Evolutionary conservation across 1,140 invertebrate genomes (phyloP).

Genomic region (Drosophila insularis): DNA sequence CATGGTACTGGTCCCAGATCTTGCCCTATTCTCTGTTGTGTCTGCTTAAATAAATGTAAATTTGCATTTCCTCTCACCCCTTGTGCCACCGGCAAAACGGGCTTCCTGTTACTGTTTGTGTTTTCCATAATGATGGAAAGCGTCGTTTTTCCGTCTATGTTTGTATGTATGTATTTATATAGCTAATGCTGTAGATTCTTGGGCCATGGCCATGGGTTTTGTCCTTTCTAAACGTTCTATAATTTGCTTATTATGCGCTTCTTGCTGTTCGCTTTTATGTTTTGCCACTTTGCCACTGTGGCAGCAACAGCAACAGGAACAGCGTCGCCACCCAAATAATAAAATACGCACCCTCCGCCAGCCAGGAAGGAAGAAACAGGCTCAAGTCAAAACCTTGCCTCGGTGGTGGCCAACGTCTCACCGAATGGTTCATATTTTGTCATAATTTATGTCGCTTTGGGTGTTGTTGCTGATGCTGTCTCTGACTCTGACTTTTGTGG

Average conservation of each 20-base stretch:
- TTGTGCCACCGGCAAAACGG: neutral
- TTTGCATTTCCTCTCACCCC: constrained; percentile 40
- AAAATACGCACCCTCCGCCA: constrained; percentile 58
- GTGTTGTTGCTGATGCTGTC: constrained; percentile 67
- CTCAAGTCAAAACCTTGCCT: constrained; percentile 42
- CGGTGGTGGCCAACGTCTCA: constrained; percentile 4
- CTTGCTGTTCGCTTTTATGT: constrained; percentile 73
- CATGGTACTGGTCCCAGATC: too few relatives aligned
- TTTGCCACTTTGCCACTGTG: constrained; percentile 53
- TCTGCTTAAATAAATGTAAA: constrained; percentile 69
- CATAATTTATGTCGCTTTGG: constrained; percentile 79
- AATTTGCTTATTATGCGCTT: constrained; percentile 78
- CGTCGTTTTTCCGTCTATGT: neutral
- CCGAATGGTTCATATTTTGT: constrained; percentile 69
- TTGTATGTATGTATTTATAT: too few relatives aligned
- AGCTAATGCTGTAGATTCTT: neutral
- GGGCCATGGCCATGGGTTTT: constrained; percentile 17
- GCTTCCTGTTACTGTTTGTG: constrained; percentile 5
- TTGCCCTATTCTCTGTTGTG: neutral
- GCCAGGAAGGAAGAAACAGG: constrained; percentile 19
- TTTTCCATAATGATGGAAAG: constrained; percentile 3
- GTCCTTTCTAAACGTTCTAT: constrained; percentile 78
- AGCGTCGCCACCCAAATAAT: constrained; percentile 30
- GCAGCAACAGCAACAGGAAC: constrained; percentile 41
- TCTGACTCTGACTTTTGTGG: constrained; percentile 9